These are phyloP conservation scores for Tragelaphus buxtoni DNA, from an alignment of 2,113 vertebrate species.

Conservation along the genomic window DNA sequence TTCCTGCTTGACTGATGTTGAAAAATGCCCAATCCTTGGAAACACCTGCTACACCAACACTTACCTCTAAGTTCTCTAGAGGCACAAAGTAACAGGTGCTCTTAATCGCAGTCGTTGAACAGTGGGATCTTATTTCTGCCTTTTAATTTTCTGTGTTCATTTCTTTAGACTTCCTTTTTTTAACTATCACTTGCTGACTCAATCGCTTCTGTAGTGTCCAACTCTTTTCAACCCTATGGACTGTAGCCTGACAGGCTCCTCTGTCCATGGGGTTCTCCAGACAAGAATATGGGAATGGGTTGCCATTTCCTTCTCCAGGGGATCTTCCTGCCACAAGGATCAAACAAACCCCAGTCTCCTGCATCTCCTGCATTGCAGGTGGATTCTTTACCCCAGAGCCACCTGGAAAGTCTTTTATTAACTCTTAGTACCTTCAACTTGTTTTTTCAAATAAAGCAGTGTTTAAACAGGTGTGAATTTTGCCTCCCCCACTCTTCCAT, in stretches of 20 bases:
- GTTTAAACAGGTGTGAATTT: neutral
- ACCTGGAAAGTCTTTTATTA: neutral
- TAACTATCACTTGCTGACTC: neutral
- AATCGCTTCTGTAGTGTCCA: neutral
- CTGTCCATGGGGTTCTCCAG: neutral
- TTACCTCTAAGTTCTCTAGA: neutral
- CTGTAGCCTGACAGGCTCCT: neutral
- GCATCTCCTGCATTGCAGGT: neutral
- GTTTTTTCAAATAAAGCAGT: neutral
- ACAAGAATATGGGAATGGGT: neutral
- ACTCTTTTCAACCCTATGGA: neutral
- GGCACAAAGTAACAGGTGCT: neutral
- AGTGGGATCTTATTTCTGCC: neutral
- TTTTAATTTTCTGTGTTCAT: neutral
- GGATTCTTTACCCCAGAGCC: neutral
- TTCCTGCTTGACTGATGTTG: neutral
- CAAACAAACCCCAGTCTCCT: neutral
- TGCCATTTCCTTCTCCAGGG: neutral
- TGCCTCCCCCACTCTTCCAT: neutral
- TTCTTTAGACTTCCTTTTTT: conserved; percentile 9
- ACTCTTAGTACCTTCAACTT: neutral
- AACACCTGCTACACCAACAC: neutral
- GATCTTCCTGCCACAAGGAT: neutral
- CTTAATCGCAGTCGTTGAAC: neutral
- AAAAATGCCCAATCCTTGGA: neutral